Evolutionary conservation across 2,888 invertebrate genomes (phyloP).

Genomic region (Embidobia sp.): DNA sequence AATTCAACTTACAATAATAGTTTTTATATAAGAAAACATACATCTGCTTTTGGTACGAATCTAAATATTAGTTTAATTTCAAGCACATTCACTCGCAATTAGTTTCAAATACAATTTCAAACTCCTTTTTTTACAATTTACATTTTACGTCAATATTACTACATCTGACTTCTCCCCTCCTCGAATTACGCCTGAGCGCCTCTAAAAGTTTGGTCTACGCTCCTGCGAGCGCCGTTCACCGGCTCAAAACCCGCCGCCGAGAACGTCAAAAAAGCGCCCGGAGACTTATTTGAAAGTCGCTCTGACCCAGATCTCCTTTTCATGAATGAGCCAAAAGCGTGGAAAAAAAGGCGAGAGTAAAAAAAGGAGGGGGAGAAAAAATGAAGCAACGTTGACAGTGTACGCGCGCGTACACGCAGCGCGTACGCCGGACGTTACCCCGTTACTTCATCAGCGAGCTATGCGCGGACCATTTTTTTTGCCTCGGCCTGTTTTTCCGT

Average conservation of each 20-base stretch:
- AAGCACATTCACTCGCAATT: too few species aligned
- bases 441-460: slow-evolving; percentile 52
- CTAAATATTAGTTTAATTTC: too few species aligned
- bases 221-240: slow-evolving; percentile 20
- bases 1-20: too few species aligned
- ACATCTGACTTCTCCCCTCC: too few species aligned
- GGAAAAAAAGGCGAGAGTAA: slow-evolving; percentile 13
- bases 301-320: slow-evolving; percentile 57
- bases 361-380: slow-evolving; percentile 2
- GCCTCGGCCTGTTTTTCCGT: not conserved
- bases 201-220: not conserved
- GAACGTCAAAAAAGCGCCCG: slow-evolving; percentile 32
- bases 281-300: slow-evolving; percentile 42
- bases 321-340: slow-evolving; percentile 50
- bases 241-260: slow-evolving; percentile 16
- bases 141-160: too few species aligned
- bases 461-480: not conserved
- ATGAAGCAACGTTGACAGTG: slow-evolving; percentile 44
- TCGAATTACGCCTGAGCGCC: too few species aligned
- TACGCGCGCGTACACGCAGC: slow-evolving; percentile 47
- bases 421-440: slow-evolving; percentile 51
- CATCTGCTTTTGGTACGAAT: too few species aligned
- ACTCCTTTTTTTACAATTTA: too few species aligned
- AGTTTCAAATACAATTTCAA: too few species aligned
- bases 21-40: too few species aligned